phyloP scores from a whole-genome alignment of 2,113 vertebrate genomes.

The Neomonachus schauinslandi region DNA sequence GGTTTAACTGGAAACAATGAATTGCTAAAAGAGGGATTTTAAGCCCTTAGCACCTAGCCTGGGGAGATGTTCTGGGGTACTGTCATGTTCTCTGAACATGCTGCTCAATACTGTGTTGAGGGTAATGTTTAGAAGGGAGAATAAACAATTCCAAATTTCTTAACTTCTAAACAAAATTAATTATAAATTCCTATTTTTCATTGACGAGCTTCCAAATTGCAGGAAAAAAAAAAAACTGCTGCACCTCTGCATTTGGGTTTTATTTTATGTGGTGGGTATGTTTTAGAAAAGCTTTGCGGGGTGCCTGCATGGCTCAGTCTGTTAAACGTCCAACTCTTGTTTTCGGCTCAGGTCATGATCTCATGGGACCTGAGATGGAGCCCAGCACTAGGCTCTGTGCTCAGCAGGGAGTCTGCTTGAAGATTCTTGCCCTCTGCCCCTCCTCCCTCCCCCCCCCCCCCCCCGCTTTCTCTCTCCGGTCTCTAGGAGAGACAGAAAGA shows the following conservation, averaged over 20 bases:
- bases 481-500: neutral
- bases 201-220: neutral
- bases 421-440: neutral
- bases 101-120: neutral
- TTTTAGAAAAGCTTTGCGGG: neutral
- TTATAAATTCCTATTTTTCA: slow-evolving; percentile 1
- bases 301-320: neutral
- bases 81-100: neutral
- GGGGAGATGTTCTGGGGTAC: too few relatives aligned
- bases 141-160: neutral
- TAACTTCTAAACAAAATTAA: neutral
- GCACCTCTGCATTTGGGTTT: neutral
- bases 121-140: neutral
- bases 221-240: neutral
- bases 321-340: neutral
- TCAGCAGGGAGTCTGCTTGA: neutral
- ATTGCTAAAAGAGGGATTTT: neutral
- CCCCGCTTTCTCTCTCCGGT: neutral
- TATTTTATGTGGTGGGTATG: neutral
- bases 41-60: neutral
- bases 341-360: neutral
- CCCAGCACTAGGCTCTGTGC: neutral
- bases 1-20: neutral
- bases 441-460: neutral
- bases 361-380: neutral